Percentiles rank a stretch among this genome's conserved stretches.
Evolutionary conservation across 2,888 invertebrate species (phyloP).

Genomic region (Metopia argyrocephala): DNA sequence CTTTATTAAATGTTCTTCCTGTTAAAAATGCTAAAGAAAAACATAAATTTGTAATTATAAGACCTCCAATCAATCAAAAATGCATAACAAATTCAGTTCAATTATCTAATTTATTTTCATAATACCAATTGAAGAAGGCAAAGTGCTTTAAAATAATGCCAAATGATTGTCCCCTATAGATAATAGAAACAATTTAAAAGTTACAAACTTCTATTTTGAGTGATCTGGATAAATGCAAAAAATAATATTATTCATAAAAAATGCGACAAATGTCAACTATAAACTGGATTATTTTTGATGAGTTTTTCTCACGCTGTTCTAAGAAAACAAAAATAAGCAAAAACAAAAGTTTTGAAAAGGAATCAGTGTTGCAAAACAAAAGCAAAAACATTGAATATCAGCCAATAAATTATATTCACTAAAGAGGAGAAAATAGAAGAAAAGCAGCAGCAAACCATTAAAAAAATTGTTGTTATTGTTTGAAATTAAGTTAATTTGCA

Average conservation of each 20-base stretch:
- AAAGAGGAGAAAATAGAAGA: background rate
- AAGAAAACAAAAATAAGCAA: background rate
- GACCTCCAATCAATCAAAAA: no score
- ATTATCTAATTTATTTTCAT: no score
- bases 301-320: constrained; percentile 57
- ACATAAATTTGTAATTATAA: no score
- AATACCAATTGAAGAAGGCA: no score
- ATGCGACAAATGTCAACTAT: constrained; percentile 53
- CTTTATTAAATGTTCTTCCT: no score
- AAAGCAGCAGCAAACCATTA: constrained; percentile 44
- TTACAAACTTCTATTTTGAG: no score
- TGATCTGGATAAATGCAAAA: no score
- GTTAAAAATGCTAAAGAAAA: no score
- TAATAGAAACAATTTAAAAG: no score
- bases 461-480: constrained; percentile 62
- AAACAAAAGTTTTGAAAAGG: background rate
- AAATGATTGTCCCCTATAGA: no score
- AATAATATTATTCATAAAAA: background rate
- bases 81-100: no score
- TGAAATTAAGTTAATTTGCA: constrained; percentile 68
- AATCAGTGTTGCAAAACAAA: background rate
- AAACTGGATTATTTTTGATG: constrained; percentile 56
- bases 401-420: background rate
- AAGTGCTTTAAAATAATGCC: no score
- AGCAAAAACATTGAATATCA: background rate